Percentiles rank a stretch among this genome's conserved stretches.
phyloP scores from a whole-genome alignment of 2,888 invertebrate species.

The Brachyopa scutellaris region DNA sequence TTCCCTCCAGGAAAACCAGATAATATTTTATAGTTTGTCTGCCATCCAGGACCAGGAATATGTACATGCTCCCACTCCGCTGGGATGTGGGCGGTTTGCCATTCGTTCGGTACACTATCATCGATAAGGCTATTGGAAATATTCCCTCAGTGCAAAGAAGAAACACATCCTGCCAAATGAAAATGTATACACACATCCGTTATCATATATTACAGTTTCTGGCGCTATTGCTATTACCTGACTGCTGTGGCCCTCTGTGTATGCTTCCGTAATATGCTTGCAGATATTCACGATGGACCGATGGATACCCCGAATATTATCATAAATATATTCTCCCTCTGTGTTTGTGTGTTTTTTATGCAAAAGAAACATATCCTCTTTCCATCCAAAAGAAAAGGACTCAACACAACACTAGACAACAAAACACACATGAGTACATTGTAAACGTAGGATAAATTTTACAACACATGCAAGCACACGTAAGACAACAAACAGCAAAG shows the following conservation, averaged over 20 bases:
- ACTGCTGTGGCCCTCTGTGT: background rate
- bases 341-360: background rate
- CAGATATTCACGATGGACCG: conserved; percentile 54
- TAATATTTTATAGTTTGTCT: conserved; percentile 24
- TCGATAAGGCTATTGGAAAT: conserved; percentile 36
- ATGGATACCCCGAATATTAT: conserved; percentile 45
- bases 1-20: background rate
- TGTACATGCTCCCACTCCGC: background rate
- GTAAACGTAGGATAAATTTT: conserved; percentile 35
- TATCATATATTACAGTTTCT: conserved; percentile 31
- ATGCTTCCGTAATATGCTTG: conserved; percentile 35
- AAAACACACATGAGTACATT: conserved; percentile 33
- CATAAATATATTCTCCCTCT: conserved; percentile 43
- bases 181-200: conserved; percentile 31
- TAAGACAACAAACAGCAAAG: conserved; percentile 13
- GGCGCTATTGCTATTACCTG: conserved; percentile 39
- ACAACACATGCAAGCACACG: conserved; percentile 20
- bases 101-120: conserved; percentile 5
- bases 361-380: conserved; percentile 22
- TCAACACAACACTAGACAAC: conserved; percentile 12
- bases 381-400: conserved; percentile 1
- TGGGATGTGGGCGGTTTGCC: background rate
- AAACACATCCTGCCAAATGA: background rate
- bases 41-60: too few relatives aligned
- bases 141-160: background rate